Percentiles rank a stretch among this genome's conserved stretches.
These are phyloP conservation scores for Megalonaias nervosa DNA, from an alignment of 1,140 invertebrate genomes.

Conservation along the genomic window DNA sequence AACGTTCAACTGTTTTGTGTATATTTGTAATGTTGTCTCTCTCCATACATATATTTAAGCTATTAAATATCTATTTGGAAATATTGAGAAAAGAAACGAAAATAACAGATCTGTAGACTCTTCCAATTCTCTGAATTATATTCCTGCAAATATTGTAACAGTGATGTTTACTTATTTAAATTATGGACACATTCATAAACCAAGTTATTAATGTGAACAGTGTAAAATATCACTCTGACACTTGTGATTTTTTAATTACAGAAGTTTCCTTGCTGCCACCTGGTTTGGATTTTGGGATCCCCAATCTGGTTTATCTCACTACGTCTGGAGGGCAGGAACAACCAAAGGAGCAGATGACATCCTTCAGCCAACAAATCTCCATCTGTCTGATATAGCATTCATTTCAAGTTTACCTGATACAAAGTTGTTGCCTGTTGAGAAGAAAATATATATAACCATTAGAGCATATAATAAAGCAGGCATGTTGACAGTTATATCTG, in stretches of 20 bases:
- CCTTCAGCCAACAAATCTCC: conserved; percentile 6
- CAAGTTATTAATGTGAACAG: too few species aligned
- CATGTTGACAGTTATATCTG: neutral
- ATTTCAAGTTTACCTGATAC: conserved; percentile 1
- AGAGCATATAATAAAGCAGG: conserved; percentile 46
- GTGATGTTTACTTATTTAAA: too few species aligned
- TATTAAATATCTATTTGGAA: too few species aligned
- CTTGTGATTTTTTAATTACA: conserved; percentile 1
- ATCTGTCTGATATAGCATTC: conserved; percentile 15
- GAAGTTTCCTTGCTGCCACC: conserved; percentile 33
- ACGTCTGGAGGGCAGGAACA: conserved; percentile 43
- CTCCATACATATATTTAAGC: too few species aligned
- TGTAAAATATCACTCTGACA: too few species aligned
- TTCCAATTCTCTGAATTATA: too few species aligned
- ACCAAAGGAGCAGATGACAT: conserved; percentile 36
- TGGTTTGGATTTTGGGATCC: conserved; percentile 44
- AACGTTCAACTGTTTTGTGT: too few species aligned
- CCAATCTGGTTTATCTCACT: conserved; percentile 37
- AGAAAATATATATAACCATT: conserved; percentile 36
- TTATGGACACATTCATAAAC: too few species aligned
- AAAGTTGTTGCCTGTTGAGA: conserved; percentile 15
- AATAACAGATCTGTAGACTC: too few species aligned
- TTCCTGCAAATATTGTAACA: too few species aligned
- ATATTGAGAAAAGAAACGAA: too few species aligned
- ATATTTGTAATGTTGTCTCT: too few species aligned